These are phyloP conservation scores for Halcyon senegalensis DNA, from an alignment of 2,113 vertebrate species.

Conservation along the genomic window DNA sequence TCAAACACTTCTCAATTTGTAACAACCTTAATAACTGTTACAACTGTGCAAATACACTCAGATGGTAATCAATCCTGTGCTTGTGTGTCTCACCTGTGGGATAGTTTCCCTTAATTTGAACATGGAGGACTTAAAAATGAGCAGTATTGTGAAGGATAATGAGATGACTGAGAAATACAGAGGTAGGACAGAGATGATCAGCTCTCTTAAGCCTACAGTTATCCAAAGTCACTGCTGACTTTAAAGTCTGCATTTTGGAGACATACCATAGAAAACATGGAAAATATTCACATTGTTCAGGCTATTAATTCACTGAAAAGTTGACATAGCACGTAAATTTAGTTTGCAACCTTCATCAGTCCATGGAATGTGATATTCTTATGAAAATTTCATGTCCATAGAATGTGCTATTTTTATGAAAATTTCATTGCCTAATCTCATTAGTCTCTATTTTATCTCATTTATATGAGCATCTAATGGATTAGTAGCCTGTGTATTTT, in stretches of 20 bases:
- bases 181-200: neutral
- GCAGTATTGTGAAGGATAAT: neutral
- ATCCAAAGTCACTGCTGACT: neutral
- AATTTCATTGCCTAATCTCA: neutral
- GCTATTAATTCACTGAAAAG: neutral
- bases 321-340: neutral
- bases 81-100: neutral
- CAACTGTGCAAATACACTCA: neutral
- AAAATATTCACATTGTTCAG: neutral
- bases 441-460: neutral
- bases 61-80: fast-evolving
- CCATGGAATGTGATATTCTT: neutral
- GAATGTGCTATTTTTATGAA: neutral
- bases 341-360: neutral
- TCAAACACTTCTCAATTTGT: neutral
- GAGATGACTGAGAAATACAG: neutral
- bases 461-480: neutral
- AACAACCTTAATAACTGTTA: neutral
- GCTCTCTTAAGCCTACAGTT: neutral
- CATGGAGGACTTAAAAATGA: neutral
- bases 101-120: neutral
- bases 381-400: neutral
- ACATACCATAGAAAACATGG: neutral
- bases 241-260: neutral
- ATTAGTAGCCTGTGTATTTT: neutral